phyloP scores from a whole-genome alignment of 2,113 vertebrate genomes.

The Empidonax alnorum region DNA sequence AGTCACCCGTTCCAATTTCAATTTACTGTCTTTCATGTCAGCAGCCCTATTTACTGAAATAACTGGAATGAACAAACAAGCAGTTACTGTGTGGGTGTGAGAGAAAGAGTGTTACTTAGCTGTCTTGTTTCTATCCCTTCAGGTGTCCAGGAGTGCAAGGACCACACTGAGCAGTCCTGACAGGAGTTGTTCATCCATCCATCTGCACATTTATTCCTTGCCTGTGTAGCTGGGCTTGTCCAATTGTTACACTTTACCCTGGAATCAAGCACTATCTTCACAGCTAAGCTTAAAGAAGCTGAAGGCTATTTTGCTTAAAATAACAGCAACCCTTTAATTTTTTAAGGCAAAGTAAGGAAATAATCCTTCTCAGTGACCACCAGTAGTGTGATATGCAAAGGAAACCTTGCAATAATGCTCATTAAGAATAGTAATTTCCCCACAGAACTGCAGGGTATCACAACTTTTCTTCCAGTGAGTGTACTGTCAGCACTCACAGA shows the following conservation, averaged over 20 bases:
- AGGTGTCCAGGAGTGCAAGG: background rate
- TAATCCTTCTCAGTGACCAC: background rate
- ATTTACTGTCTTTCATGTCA: background rate
- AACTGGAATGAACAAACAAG: background rate
- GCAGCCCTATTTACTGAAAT: background rate
- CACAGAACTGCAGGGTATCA: background rate
- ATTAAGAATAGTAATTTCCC: background rate
- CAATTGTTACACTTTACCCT: background rate
- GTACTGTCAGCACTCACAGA: background rate
- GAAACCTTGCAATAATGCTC: background rate
- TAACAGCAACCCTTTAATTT: background rate
- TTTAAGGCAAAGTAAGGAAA: background rate
- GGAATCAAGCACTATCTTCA: background rate
- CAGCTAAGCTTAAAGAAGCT: background rate
- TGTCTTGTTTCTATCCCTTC: background rate
- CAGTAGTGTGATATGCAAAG: background rate
- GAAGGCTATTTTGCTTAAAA: background rate
- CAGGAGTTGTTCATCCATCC: background rate
- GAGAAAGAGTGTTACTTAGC: background rate
- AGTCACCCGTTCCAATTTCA: background rate
- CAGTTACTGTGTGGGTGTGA: background rate
- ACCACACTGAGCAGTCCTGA: background rate
- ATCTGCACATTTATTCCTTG: background rate
- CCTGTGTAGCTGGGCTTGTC: background rate
- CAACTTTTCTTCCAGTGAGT: background rate